Evolutionary conservation across 1,140 invertebrate species (phyloP).

Genomic region (Calephelis virginiensis): DNA sequence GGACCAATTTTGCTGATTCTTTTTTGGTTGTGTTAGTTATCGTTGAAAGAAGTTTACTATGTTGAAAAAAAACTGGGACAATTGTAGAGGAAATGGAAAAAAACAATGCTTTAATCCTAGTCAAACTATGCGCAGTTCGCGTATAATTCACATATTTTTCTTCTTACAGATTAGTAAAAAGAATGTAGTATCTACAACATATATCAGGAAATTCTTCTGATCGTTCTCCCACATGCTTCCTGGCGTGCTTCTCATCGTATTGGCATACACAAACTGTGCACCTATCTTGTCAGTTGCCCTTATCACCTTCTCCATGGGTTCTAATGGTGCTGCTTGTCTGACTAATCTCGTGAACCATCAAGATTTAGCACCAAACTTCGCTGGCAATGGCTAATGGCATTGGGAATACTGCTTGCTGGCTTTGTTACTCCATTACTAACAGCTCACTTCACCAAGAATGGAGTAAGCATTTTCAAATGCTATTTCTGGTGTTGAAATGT

Average conservation of each 20-base stretch:
- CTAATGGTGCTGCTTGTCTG: constrained; percentile 89
- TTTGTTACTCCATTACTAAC: constrained; percentile 86
- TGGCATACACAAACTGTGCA: too few species aligned
- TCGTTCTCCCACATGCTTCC: constrained; percentile 86
- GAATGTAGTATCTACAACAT: constrained; percentile 78
- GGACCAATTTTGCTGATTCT: too few species aligned
- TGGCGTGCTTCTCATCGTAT: constrained; percentile 82
- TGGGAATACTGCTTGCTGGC: constrained; percentile 85
- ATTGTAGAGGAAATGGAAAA: too few species aligned
- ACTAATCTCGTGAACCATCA: constrained; percentile 92
- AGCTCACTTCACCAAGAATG: constrained; percentile 82
- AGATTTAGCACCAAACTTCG: constrained; percentile 88
- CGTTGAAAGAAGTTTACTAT: too few species aligned
- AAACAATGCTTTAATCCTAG: too few species aligned
- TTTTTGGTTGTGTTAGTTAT: too few species aligned
- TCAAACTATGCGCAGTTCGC: too few species aligned
- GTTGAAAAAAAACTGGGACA: too few species aligned
- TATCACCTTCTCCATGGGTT: too few species aligned
- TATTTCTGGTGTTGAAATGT: too few species aligned
- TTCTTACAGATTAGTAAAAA: constrained; percentile 78
- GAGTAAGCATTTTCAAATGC: constrained; percentile 67
- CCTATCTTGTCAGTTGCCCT: too few species aligned
- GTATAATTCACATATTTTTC: constrained; percentile 46
- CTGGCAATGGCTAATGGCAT: constrained; percentile 87
- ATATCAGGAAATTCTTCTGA: constrained; percentile 86